phyloP scores from a whole-genome alignment of 2,113 vertebrate species.

The Mirounga angustirostris region DNA sequence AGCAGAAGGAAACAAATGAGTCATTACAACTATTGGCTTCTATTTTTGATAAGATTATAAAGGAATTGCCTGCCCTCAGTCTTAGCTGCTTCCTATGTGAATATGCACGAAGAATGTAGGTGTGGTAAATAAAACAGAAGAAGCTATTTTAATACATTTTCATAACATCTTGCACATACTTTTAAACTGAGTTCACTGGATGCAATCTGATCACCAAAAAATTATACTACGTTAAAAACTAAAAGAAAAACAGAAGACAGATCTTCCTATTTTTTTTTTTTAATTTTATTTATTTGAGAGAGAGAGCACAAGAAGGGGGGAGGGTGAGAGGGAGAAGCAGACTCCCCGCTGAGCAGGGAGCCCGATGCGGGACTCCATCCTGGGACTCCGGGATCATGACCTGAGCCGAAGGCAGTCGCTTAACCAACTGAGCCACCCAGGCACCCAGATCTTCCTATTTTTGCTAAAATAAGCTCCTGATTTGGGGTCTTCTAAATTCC shows the following conservation, averaged over 20 bases:
- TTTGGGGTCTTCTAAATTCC: background rate
- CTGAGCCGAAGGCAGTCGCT: no score
- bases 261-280: background rate
- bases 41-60: constrained; percentile 80
- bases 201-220: background rate
- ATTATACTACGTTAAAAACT: background rate
- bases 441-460: background rate
- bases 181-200: background rate
- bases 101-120: constrained; percentile 82
- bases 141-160: constrained; percentile 75
- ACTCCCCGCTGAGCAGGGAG: no score
- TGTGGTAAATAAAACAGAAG: constrained; percentile 81
- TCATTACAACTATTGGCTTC: constrained; percentile 79
- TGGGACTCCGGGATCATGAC: no score
- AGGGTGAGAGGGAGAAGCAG: no score
- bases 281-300: no score
- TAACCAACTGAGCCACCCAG: no score
- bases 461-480: constrained; percentile 31
- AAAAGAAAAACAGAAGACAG: background rate
- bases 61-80: constrained; percentile 77
- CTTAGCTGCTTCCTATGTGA: constrained; percentile 80
- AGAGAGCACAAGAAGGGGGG: no score
- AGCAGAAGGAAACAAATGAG: constrained; percentile 80
- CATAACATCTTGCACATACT: constrained; percentile 54
- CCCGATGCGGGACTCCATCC: no score